phyloP scores from a whole-genome alignment of 2,797 vertebrate species.

The Pygocentrus nattereri region DNA sequence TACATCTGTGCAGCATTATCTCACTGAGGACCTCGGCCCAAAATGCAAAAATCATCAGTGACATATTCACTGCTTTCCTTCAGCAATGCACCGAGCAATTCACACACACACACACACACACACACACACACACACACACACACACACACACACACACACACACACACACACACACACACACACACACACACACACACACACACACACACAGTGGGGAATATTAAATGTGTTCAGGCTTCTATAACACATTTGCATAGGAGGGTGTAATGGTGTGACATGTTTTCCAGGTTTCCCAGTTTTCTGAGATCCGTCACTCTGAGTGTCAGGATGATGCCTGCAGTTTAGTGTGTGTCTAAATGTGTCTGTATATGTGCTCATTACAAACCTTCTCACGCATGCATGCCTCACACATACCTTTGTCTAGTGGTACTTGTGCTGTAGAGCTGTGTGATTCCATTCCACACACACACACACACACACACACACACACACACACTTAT shows the following conservation, averaged over 20 bases:
- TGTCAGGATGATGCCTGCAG: neutral
- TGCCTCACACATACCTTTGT: neutral
- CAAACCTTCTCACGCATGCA: neutral
- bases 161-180: constrained; percentile 10
- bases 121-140: constrained; percentile 14
- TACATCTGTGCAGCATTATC: constrained; percentile 45
- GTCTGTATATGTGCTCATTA: neutral
- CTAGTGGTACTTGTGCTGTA: neutral
- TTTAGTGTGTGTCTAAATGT: neutral
- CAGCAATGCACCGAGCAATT: no score
- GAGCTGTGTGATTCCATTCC: no score
- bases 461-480: no score
- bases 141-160: constrained; percentile 18
- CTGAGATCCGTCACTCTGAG: constrained; percentile 7
- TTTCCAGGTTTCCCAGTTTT: constrained; percentile 16
- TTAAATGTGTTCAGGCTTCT: constrained; percentile 15
- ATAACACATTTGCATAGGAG: constrained; percentile 16
- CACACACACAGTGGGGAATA: constrained; percentile 4
- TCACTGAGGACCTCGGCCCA: constrained; percentile 43
- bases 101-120: no score
- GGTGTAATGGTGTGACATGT: constrained; percentile 13
- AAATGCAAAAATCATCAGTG: constrained; percentile 58
- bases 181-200: constrained; percentile 11
- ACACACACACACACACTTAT: no score
- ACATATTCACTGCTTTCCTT: constrained; percentile 48